Evolutionary conservation across 2,797 vertebrate genomes (phyloP), one percentile per base, ranked within the genome.

Genomic region (Acrossocheilus fasciatus): DNA sequence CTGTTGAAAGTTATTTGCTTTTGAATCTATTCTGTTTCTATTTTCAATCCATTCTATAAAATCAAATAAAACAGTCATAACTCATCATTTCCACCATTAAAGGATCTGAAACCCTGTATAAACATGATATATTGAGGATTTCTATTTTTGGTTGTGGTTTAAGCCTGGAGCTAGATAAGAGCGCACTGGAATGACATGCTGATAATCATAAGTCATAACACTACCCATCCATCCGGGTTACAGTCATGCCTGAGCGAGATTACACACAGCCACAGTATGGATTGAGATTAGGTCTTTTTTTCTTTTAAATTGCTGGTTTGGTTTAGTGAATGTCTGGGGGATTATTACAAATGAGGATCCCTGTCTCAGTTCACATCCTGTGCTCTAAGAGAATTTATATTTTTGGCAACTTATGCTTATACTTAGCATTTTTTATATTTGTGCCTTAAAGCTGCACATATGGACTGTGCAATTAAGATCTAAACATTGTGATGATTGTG

Each of bases 241-340:
- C 20, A 34, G 68, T 45, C n/a, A 87, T 91, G 91, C 92, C 93
- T 92, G 92, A 92, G 86, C 74, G 91, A 92, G 94, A 94, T 94
- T 94, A 95, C 87, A 87, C 86, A 86, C 72, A 82, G 79, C 84
- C 84, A 91, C 47, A 75, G 92, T 92, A 91, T 88, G 92, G 92
- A 94, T 94, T 95, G 91, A 94, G 93, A 95, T 94, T 94, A 94
- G 93, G 89, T 70, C 89, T 88, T 91, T 87, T 93, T 93, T 92
- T 93, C 93, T 92, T 94, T 93, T 92, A 93, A 95, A 93, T 87
- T 91, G 91, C 93, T 93, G 91, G 91, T 93, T 93, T 93, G 92
- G 90, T 94, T 94, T 92, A 92, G 92, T 87, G 90, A 90, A 94
- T 92, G 90, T 95, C 92, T 93, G 86, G 87, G 87, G 90, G 93